A percentile compares a stretch with the other conserved stretches of the same genome.
phyloP scores from a whole-genome alignment of 2,888 invertebrate genomes.

The Blastobasis adustella region DNA sequence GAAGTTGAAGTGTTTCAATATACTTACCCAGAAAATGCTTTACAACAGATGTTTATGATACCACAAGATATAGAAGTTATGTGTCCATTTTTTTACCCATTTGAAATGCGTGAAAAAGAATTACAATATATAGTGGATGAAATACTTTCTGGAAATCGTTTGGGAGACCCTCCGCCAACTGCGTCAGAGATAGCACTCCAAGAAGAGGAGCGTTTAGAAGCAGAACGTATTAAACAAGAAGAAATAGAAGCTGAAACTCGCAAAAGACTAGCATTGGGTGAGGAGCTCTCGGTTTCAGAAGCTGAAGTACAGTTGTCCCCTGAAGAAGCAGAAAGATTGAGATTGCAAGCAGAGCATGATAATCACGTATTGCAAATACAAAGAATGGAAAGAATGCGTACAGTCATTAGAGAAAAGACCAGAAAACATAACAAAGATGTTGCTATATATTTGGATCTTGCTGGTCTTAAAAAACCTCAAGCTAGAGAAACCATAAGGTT shows the following conservation, averaged over 20 bases:
- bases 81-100: conserved; percentile 78
- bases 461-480: conserved; percentile 49
- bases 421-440: conserved; percentile 43
- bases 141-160: conserved; percentile 54
- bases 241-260: conserved; percentile 43
- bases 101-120: conserved; percentile 65
- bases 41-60: conserved; percentile 80
- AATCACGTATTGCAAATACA: conserved; percentile 45
- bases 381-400: conserved; percentile 55
- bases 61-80: conserved; percentile 79
- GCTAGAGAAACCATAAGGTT: conserved; percentile 30
- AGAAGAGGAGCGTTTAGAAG: conserved; percentile 41
- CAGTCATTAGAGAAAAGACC: conserved; percentile 23
- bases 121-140: conserved; percentile 62
- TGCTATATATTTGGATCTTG: conserved; percentile 49
- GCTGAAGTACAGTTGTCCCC: conserved; percentile 33
- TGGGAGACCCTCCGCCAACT: conserved; percentile 52
- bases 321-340: conserved; percentile 36
- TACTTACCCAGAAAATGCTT: conserved; percentile 82
- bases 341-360: conserved; percentile 39
- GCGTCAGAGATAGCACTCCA: conserved; percentile 42
- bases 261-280: conserved; percentile 40
- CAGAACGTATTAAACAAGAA: conserved; percentile 34
- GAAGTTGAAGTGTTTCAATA: conserved; percentile 75
- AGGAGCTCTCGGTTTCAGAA: conserved; percentile 32